A percentile compares a stretch with the other conserved stretches of the same genome.
Evolutionary conservation across 2,797 vertebrate genomes (phyloP).

Genomic region (Chromobotia macracanthus): DNA sequence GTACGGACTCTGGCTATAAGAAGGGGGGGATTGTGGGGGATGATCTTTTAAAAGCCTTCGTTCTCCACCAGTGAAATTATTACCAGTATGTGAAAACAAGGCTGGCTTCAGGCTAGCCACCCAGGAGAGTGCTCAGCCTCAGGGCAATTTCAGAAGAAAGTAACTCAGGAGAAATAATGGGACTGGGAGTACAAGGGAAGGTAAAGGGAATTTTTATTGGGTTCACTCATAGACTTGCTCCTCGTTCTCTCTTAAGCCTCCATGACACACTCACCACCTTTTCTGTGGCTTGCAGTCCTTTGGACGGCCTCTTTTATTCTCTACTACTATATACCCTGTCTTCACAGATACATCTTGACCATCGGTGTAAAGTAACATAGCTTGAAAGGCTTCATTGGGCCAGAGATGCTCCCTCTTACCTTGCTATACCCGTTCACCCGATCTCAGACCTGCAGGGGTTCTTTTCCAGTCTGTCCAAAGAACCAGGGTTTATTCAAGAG

Average conservation of each 20-base stretch:
- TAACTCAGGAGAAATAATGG: constrained; percentile 73
- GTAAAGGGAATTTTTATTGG: constrained; percentile 72
- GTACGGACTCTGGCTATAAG: constrained; percentile 38
- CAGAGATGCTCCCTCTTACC: constrained; percentile 49
- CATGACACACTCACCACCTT: constrained; percentile 45
- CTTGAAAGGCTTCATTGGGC: constrained; percentile 63
- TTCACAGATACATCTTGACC: constrained; percentile 57
- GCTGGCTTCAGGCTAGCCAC: constrained; percentile 77
- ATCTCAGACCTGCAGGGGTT: constrained; percentile 30
- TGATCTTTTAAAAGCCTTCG: constrained; percentile 76
- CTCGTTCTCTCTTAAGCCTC: constrained; percentile 46
- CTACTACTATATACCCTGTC: constrained; percentile 41
- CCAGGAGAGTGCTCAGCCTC: constrained; percentile 79
- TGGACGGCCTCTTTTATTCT: constrained; percentile 52
- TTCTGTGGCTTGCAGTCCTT: constrained; percentile 56
- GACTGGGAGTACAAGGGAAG: constrained; percentile 69
- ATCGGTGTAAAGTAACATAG: constrained; percentile 62
- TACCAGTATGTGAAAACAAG: constrained; percentile 77
- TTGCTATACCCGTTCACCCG: constrained; percentile 12
- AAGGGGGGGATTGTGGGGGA: constrained; percentile 8
- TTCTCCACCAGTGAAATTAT: constrained; percentile 75
- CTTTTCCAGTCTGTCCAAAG: constrained; percentile 20
- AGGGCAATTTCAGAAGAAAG: constrained; percentile 79
- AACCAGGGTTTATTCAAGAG: constrained; percentile 5
- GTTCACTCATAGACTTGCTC: constrained; percentile 54